These are phyloP conservation scores for Drosophila anomalata DNA, from an alignment of 2,888 invertebrate species.

Conservation along the genomic window DNA sequence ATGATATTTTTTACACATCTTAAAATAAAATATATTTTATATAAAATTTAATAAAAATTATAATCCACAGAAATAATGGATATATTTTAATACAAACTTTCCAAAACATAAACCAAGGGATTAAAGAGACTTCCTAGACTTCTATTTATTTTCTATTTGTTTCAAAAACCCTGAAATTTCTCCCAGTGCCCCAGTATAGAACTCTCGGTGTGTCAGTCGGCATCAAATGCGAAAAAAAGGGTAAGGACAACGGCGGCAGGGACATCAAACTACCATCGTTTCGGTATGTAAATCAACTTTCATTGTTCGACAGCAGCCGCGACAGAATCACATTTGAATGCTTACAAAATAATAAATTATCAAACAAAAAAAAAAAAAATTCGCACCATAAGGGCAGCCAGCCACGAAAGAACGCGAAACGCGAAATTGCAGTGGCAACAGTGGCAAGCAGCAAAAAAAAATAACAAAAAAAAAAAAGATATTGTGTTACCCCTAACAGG, in stretches of 20 bases:
- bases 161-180: neutral
- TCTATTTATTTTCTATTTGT: neutral
- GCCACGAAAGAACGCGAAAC: slow-evolving; percentile 55
- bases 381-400: slow-evolving; percentile 62
- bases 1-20: too few species aligned
- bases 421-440: slow-evolving; percentile 40
- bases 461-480: slow-evolving; percentile 49
- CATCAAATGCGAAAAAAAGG: slow-evolving; percentile 30
- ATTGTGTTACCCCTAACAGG: slow-evolving; percentile 75
- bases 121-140: too few species aligned
- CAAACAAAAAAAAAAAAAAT: slow-evolving; percentile 77
- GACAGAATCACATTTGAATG: slow-evolving; percentile 80
- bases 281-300: slow-evolving; percentile 84
- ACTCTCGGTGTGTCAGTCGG: neutral
- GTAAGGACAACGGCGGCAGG: slow-evolving; percentile 33
- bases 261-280: slow-evolving; percentile 68
- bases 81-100: too few species aligned
- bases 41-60: too few species aligned
- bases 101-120: too few species aligned
- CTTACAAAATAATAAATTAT: slow-evolving; percentile 84
- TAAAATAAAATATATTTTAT: too few species aligned
- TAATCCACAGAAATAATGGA: too few species aligned
- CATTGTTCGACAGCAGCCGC: slow-evolving; percentile 77
- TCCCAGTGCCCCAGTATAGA: slow-evolving; percentile 4
- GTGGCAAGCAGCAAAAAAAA: slow-evolving; percentile 15